Evolutionary conservation across 2,888 invertebrate genomes (phyloP).

Genomic region (Drosophila leonis): DNA sequence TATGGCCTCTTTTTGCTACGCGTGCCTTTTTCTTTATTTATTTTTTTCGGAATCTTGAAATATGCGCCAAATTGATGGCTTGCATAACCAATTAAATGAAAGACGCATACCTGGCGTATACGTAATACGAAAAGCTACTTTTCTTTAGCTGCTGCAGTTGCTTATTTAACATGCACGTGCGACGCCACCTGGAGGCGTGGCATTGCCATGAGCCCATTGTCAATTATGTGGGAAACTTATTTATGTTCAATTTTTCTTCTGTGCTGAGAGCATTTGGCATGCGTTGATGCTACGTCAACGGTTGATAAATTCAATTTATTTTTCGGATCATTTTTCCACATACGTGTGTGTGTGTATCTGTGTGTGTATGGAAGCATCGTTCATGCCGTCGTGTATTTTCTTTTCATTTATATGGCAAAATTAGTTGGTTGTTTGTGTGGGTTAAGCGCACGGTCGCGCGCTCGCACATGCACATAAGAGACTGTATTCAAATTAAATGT

Average conservation of each 20-base stretch:
- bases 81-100: slow-evolving; percentile 13
- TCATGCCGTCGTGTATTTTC: slow-evolving; percentile 57
- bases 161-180: slow-evolving; percentile 39
- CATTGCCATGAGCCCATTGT: slow-evolving; percentile 27
- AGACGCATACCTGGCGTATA: slow-evolving; percentile 3
- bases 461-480: slow-evolving; percentile 65
- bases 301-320: slow-evolving; percentile 78
- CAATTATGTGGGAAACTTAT: slow-evolving; percentile 60
- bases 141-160: slow-evolving; percentile 30
- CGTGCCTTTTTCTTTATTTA: neutral
- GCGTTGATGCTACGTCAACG: slow-evolving; percentile 46
- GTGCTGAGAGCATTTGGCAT: slow-evolving; percentile 12
- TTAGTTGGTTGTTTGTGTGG: slow-evolving; percentile 62
- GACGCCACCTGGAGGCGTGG: neutral
- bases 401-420: slow-evolving; percentile 68
- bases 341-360: slow-evolving; percentile 13
- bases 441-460: slow-evolving; percentile 68
- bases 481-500: slow-evolving; percentile 63
- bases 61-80: slow-evolving; percentile 9
- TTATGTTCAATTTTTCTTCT: slow-evolving; percentile 16
- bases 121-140: slow-evolving; percentile 23
- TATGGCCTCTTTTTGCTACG: neutral
- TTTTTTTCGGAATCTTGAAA: neutral
- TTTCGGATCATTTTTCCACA: slow-evolving; percentile 35
- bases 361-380: slow-evolving; percentile 5